phyloP scores from a whole-genome alignment of 2,888 invertebrate species.

The Argynnis bischoffii region DNA sequence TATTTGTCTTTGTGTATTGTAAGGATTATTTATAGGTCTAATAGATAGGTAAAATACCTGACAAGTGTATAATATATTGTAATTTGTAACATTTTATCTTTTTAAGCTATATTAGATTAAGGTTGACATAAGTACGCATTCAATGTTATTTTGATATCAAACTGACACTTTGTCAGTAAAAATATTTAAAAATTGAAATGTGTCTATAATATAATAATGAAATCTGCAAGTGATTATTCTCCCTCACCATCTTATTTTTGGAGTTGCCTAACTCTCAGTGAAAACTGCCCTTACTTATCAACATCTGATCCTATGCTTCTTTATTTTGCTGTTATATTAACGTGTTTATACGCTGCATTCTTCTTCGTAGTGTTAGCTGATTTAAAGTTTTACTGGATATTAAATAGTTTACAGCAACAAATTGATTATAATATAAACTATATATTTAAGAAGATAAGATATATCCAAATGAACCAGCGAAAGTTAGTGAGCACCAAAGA shows the following conservation, averaged over 20 bases:
- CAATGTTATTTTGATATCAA: slow-evolving; percentile 13
- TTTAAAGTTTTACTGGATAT: slow-evolving; percentile 62
- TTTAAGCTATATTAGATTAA: no score
- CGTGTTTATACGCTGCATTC: slow-evolving; percentile 56
- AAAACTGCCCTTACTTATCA: slow-evolving; percentile 63
- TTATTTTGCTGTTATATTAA: slow-evolving; percentile 58
- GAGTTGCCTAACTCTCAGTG: slow-evolving; percentile 60
- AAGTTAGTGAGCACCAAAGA: slow-evolving; percentile 58
- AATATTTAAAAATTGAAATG: not conserved
- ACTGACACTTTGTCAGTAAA: slow-evolving; percentile 23
- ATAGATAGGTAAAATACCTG: no score
- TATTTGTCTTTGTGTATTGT: no score
- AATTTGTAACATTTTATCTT: no score
- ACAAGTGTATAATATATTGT: no score
- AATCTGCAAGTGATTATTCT: slow-evolving; percentile 39
- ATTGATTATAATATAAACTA: slow-evolving; percentile 58
- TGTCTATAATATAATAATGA: slow-evolving; percentile 43
- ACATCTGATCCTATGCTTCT: slow-evolving; percentile 56
- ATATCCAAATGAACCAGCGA: slow-evolving; percentile 57
- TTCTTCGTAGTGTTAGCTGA: slow-evolving; percentile 58
- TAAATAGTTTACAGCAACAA: slow-evolving; percentile 58
- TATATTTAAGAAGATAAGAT: slow-evolving; percentile 58
- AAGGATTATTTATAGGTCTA: no score
- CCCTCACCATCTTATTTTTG: slow-evolving; percentile 61
- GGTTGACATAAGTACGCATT: not conserved